Evolutionary conservation across 2,797 vertebrate genomes (phyloP), one percentile per base, ranked within the genome.

Genomic region (Phrynocephalus forsythii): DNA sequence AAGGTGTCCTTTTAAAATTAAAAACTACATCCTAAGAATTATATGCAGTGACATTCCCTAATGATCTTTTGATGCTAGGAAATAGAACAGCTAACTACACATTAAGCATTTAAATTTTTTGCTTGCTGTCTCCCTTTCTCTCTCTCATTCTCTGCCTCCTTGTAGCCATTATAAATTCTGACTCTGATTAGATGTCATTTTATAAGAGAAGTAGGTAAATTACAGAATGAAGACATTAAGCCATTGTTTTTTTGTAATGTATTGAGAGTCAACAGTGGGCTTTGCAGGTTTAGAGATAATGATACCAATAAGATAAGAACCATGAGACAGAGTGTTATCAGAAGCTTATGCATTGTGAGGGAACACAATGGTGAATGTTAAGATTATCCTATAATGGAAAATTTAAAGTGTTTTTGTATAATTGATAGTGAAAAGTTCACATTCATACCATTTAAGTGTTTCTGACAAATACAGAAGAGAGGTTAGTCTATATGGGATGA

Each of bases 281-380:
- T 18, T 56, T 80, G 26, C 72, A 79, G 5, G 30, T 56, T 82
- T 75, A 73, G 16, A 88, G 44, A 26, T 71, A 66, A 79, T 26
- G 67, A 52, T 88, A 72, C 69, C 22, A 79, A 33, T 84, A 86
- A 24, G 30, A 86, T 79, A 84, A 87, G 77, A 90, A 88, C 20
- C 80, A 68, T 24, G 22, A 24, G 63, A 30, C 44, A 88, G 0
- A 0, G 24, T 80, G 52, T 66, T 52, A 28, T 73, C n/a, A 84
- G 78, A 79, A 86, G 82, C 3, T 2, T 76, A 84, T 73, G 79
- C 16, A 71, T 79, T 88, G 63, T 63, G 60, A 91, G 79, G 81
- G n/a, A 1, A 5, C n/a, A 24, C 60, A 68, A 71, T 22, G 20
- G 13, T 75, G 79, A 79, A 87, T 79, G 24, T 84, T 15, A 72